phyloP scores from a whole-genome alignment of 1,140 invertebrate genomes.

The Drosophila seguyi region DNA sequence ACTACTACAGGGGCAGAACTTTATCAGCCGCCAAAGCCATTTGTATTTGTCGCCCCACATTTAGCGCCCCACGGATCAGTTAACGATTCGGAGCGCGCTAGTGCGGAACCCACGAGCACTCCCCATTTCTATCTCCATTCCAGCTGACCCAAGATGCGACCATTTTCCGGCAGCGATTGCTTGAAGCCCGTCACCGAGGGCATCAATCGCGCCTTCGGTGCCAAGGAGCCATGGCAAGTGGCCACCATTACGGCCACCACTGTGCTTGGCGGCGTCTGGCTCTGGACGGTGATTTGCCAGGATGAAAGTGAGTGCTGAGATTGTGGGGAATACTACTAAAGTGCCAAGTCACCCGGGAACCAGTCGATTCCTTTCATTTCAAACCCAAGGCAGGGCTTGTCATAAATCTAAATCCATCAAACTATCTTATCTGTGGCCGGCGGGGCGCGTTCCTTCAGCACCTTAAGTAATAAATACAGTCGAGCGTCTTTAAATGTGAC shows the following conservation, averaged over 20 bases:
- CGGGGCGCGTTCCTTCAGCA: conserved; percentile 1
- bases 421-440: conserved; percentile 61
- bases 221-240: conserved; percentile 91
- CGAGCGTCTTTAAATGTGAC: conserved; percentile 9
- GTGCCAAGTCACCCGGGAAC: conserved; percentile 6
- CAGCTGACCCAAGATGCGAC: conserved; percentile 60
- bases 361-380: conserved; percentile 13
- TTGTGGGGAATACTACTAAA: conserved; percentile 27
- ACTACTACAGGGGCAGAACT: conserved; percentile 21
- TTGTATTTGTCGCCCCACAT: conserved; percentile 52
- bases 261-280: conserved; percentile 88
- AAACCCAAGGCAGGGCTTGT: conserved; percentile 9
- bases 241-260: conserved; percentile 90
- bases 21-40: conserved; percentile 64
- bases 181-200: conserved; percentile 64
- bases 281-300: conserved; percentile 90
- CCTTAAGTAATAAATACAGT: conserved; percentile 10
- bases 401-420: conserved; percentile 51
- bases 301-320: conserved; percentile 89
- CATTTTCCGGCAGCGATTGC: conserved; percentile 64
- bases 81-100: conserved; percentile 41
- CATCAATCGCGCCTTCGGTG: conserved; percentile 87
- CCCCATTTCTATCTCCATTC: conserved; percentile 32
- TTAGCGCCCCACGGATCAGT: conserved; percentile 46
- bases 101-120: conserved; percentile 23